Conservation (phyloP, 1,140 invertebrate genomes). For the Carcinoscorpius rotundicauda region DNA sequence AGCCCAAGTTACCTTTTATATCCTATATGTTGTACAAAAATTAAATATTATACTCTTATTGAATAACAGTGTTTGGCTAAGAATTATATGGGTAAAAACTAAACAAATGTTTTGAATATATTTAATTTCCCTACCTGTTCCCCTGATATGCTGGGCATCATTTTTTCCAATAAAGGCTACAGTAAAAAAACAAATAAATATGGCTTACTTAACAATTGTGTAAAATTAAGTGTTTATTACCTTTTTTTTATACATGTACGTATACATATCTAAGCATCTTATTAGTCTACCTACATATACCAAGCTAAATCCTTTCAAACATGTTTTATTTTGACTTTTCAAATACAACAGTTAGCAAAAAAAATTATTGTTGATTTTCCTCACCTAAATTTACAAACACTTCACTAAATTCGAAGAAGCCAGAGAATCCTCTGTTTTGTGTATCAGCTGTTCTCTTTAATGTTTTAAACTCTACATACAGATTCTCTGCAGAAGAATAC, state of each 20-base stretch:
- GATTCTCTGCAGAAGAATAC: constrained; percentile 77
- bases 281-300: neutral
- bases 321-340: neutral
- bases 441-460: constrained; percentile 75
- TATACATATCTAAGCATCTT: no score
- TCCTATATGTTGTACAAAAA: neutral
- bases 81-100: neutral
- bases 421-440: constrained; percentile 89
- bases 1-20: no score
- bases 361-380: constrained; percentile 18
- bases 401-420: constrained; percentile 90
- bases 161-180: constrained; percentile 85
- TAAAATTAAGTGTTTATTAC: no score
- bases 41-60: neutral
- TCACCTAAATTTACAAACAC: constrained; percentile 89
- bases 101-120: neutral
- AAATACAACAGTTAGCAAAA: constrained; percentile 3
- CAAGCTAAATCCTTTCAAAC: neutral
- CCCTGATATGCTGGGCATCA: constrained; percentile 81
- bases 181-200: no score
- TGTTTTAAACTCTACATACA: constrained; percentile 81
- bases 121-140: constrained; percentile 40
- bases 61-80: no score
- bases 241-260: no score
- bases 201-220: no score